A percentile compares a stretch with the other conserved stretches of the same genome.
Evolutionary conservation across 2,888 invertebrate genomes (phyloP).

Genomic region (Catocala sponsa): DNA sequence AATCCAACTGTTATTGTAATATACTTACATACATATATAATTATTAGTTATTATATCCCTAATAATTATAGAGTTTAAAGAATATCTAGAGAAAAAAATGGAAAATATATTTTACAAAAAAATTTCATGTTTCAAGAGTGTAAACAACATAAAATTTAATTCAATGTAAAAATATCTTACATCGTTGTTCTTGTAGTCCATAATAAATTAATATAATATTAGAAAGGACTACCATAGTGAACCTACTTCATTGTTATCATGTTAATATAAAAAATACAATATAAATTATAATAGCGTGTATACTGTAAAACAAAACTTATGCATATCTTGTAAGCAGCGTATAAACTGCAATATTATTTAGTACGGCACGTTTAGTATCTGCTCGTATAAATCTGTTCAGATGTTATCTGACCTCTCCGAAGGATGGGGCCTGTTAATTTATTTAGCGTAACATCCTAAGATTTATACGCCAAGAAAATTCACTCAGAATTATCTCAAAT

Average conservation of each 20-base stretch:
- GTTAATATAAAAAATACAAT: too few species aligned
- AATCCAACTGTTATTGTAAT: conserved; percentile 49
- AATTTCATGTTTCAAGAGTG: too few species aligned
- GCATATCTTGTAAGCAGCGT: conserved; percentile 3
- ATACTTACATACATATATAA: too few species aligned
- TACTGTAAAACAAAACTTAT: too few species aligned
- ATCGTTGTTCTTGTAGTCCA: background rate
- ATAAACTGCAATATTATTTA: conserved; percentile 35
- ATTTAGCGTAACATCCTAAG: conserved; percentile 61
- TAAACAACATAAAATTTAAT: too few species aligned
- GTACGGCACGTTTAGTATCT: conserved; percentile 49
- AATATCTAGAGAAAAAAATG: too few species aligned
- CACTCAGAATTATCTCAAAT: conserved; percentile 22
- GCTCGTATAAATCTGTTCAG: conserved; percentile 65
- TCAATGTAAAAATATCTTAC: too few species aligned
- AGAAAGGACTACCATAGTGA: background rate
- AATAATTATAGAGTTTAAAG: too few species aligned
- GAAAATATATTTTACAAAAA: too few species aligned
- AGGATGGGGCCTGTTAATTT: conserved; percentile 60
- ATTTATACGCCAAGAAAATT: conserved; percentile 52
- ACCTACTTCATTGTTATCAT: too few species aligned
- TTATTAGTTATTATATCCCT: too few species aligned
- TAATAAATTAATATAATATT: background rate
- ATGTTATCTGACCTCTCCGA: conserved; percentile 65
- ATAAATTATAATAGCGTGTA: too few species aligned